Percentiles rank a stretch among this genome's conserved stretches.
phyloP scores from a whole-genome alignment of 2,888 invertebrate genomes.

The Thecophora atra region DNA sequence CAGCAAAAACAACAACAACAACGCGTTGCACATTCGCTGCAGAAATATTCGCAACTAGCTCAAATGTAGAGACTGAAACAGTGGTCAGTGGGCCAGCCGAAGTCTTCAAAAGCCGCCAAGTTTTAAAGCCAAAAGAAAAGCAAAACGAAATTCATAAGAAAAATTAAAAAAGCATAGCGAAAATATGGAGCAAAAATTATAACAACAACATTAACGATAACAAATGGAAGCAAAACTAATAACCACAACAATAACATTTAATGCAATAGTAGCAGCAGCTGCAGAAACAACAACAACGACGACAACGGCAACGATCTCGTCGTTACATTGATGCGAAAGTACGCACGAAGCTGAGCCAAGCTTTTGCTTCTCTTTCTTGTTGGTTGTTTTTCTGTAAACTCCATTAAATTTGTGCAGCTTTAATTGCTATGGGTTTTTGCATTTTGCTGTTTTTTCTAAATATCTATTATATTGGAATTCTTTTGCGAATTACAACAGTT shows the following conservation, averaged over 20 bases:
- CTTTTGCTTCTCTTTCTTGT: slow-evolving; percentile 1
- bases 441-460: too few species aligned
- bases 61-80: not conserved
- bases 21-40: slow-evolving; percentile 22
- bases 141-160: not conserved
- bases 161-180: not conserved
- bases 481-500: too few species aligned
- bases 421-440: too few species aligned
- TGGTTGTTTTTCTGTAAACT: slow-evolving; percentile 1
- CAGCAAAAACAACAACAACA: not conserved
- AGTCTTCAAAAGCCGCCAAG: too few species aligned
- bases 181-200: slow-evolving; percentile 3
- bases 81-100: not conserved
- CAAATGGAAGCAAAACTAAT: not conserved
- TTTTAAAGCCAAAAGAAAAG: too few species aligned
- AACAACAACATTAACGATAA: slow-evolving; percentile 16
- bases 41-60: slow-evolving; percentile 12
- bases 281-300: not conserved
- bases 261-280: too few species aligned
- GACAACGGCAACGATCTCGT: not conserved
- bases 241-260: not conserved
- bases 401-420: not conserved
- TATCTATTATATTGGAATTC: too few species aligned
- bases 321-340: not conserved
- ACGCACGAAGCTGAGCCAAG: slow-evolving; percentile 14